Base-by-base conservation (phyloP, 1,140 invertebrate genomes). In the Euschistus heros region DNA sequence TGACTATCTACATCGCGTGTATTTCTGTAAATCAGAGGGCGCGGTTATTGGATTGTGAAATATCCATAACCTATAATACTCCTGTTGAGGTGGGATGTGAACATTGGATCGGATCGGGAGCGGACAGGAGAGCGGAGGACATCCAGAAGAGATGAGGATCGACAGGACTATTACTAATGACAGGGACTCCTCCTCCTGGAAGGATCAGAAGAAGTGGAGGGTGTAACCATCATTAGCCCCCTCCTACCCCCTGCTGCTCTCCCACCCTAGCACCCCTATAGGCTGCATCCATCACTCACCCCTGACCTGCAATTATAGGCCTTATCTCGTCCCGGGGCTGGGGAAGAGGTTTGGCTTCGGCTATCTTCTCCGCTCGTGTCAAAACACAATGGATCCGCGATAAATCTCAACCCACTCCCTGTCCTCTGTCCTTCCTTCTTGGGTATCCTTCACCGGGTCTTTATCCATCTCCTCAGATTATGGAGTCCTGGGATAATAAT, bases 221-320 rank as follows among this genome's bases (percentile, higher is more conserved):
- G 30, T 22, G 22, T 55, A 46, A 26, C 63, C 33, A 50, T 64
- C 46, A 64, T 64, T 55, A 55, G 52, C 26, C 52, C 46, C 46
- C 46, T 22, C 46, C 22, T 15, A 1, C 62, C 62, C 46, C 17
- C 8, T 17, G 15, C 63, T 15, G 20, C 7, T 47, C n/a, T n/a
- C n/a, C n/a, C n/a, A n/a, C n/a, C n/a, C n/a, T n/a, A n/a, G n/a
- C n/a, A n/a, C n/a, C n/a, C n/a, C 30, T 7, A 37, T 24, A 52
- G 50, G 20, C 62, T 64, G 37, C 62, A 64, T 64, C 63, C 63
- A 64, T 64, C 63, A 64, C 46, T 22, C 62, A 26, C 62, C 46
- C 46, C 63, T 37, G 63, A 64, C 46, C 59, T 30, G 37, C 59
- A 61, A 61, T 61, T 61, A 61, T 61, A 61, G 24, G 30, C 59